Evolutionary conservation across 2,888 invertebrate species (phyloP).

Genomic region (Hololepta plana): DNA sequence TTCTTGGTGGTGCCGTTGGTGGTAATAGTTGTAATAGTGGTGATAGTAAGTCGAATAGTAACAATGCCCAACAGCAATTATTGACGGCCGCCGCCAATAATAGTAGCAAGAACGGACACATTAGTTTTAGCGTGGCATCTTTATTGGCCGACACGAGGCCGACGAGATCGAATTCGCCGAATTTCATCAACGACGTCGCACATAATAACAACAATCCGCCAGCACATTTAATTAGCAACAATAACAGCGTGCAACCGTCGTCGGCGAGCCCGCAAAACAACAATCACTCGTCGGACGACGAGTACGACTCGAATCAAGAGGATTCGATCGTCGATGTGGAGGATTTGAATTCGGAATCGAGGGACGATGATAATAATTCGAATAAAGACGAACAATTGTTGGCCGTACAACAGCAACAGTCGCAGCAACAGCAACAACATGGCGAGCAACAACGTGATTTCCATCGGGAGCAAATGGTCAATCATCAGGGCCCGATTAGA

Average conservation of each 20-base stretch:
- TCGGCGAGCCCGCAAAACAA: slow-evolving; percentile 16
- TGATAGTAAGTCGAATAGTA: slow-evolving; percentile 8
- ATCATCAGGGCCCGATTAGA: slow-evolving; percentile 47
- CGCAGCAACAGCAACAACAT: slow-evolving; percentile 18
- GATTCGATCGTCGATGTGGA: slow-evolving; percentile 64
- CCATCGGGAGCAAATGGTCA: slow-evolving; percentile 16
- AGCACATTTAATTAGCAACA: slow-evolving; percentile 26
- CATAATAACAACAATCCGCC: slow-evolving; percentile 9
- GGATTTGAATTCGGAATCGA: slow-evolving; percentile 44
- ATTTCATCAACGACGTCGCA: slow-evolving; percentile 8
- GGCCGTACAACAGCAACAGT: slow-evolving; percentile 12
- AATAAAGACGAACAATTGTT: slow-evolving; percentile 25
- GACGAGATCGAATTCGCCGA: slow-evolving; percentile 22
- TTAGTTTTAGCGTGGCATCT: slow-evolving; percentile 79
- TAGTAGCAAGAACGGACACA: slow-evolving; percentile 38
- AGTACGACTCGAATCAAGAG: slow-evolving; percentile 51
- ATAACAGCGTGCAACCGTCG: slow-evolving; percentile 29
- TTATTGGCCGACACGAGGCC: slow-evolving; percentile 68
- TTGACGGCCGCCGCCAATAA: slow-evolving; percentile 12
- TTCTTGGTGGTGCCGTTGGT: too few species aligned
- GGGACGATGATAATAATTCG: slow-evolving; percentile 14
- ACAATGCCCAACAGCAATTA: slow-evolving; percentile 13
- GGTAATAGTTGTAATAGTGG: slow-evolving; percentile 6
- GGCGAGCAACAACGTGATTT: slow-evolving; percentile 21
- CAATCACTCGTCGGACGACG: slow-evolving; percentile 36